Conservation (phyloP, 1,140 invertebrate species). For the Cephus cinctus region DNA sequence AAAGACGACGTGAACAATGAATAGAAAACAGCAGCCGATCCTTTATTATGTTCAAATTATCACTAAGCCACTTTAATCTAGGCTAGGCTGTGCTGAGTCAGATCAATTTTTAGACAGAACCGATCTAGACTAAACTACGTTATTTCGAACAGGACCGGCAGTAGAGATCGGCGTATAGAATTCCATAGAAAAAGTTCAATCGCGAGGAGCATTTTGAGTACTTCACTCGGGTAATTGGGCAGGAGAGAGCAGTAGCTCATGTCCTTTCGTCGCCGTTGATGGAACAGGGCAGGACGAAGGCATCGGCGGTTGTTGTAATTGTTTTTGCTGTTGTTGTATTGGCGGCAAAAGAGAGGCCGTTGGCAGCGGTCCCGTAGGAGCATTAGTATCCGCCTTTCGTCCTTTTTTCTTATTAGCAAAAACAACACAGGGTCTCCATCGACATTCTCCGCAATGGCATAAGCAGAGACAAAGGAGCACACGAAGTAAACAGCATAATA, state of each 20-base stretch:
- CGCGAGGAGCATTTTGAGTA: conserved; percentile 15
- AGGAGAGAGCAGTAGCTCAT: conserved; percentile 46
- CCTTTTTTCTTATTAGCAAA: conserved; percentile 31
- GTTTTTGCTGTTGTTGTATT: conserved; percentile 16
- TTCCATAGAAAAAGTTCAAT: conserved; percentile 20
- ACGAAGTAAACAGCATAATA: conserved; percentile 62
- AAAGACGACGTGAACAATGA: no score
- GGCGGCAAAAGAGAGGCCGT: conserved; percentile 38
- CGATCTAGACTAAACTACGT: neutral
- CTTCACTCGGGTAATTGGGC: conserved; percentile 44
- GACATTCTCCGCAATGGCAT: conserved; percentile 53
- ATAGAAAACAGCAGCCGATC: conserved; percentile 42
- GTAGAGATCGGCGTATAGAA: conserved; percentile 40
- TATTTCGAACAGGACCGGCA: conserved; percentile 34
- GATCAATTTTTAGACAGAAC: neutral
- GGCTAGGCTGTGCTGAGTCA: conserved; percentile 23
- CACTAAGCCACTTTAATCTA: conserved; percentile 40
- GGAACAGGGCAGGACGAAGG: conserved; percentile 25
- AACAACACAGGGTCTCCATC: conserved; percentile 38
- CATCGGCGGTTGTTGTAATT: conserved; percentile 13
- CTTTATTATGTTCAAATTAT: conserved; percentile 44
- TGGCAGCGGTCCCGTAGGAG: conserved; percentile 24
- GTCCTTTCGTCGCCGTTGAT: conserved; percentile 32
- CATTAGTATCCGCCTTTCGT: conserved; percentile 20
- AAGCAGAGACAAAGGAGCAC: conserved; percentile 64